phyloP scores from a whole-genome alignment of 2,797 vertebrate genomes.

The Sandelia bainsii region DNA sequence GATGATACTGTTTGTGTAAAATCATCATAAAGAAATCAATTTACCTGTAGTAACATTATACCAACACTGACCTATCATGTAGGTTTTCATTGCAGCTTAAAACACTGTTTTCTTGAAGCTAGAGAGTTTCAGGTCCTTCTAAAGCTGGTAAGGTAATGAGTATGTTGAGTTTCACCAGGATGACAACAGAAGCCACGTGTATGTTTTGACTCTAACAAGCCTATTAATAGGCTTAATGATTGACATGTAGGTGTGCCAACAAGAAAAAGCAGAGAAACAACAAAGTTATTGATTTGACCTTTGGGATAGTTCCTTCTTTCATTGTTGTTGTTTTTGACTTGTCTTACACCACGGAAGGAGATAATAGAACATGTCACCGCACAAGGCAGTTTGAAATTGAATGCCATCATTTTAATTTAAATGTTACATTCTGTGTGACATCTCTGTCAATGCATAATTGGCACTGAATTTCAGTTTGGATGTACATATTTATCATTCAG shows the following conservation, averaged over 20 bases:
- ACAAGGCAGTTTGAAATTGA: constrained; percentile 74
- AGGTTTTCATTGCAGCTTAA: constrained; percentile 1
- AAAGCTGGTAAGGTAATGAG: constrained; percentile 17
- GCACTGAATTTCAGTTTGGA: constrained; percentile 71
- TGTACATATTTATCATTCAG: constrained; percentile 83
- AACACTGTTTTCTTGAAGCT: constrained; percentile 9
- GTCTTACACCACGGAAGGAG: constrained; percentile 58
- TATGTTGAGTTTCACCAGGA: constrained; percentile 23
- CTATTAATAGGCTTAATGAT: constrained; percentile 76
- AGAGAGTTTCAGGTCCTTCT: constrained; percentile 6
- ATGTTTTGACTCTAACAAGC: constrained; percentile 49
- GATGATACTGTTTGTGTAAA: constrained; percentile 30
- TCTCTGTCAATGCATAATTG: constrained; percentile 80
- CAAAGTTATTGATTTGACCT: constrained; percentile 79
- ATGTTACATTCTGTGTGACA: constrained; percentile 77
- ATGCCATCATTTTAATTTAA: constrained; percentile 82
- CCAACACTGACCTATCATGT: neutral
- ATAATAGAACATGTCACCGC: constrained; percentile 77
- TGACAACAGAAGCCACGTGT: constrained; percentile 30
- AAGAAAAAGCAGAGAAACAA: constrained; percentile 45
- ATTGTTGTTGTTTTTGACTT: constrained; percentile 64
- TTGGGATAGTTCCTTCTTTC: constrained; percentile 63
- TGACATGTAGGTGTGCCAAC: constrained; percentile 62
- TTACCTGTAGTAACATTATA: neutral
- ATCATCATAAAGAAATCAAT: constrained; percentile 10